phyloP scores from a whole-genome alignment of 2,797 vertebrate genomes.

The Cottoperca gobio region DNA sequence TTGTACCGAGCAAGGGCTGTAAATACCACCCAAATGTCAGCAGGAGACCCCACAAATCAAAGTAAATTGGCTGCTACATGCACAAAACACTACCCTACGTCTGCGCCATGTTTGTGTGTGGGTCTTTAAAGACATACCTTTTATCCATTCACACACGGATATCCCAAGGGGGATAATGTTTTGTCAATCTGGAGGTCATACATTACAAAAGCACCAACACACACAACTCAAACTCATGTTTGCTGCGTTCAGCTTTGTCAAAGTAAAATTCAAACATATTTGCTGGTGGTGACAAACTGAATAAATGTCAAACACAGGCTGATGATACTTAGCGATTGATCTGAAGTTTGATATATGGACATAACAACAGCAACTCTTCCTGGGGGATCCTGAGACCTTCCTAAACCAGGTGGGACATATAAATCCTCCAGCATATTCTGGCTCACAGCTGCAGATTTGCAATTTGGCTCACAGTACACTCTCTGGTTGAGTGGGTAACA shows the following conservation, averaged over 20 bases:
- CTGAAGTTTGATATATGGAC: neutral
- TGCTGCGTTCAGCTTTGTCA: neutral
- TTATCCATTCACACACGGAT: slow-evolving; percentile 5
- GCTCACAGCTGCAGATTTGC: slow-evolving; percentile 19
- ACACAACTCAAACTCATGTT: neutral
- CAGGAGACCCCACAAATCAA: slow-evolving; percentile 82
- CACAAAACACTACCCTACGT: slow-evolving; percentile 62
- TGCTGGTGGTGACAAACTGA: neutral
- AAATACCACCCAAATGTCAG: slow-evolving; percentile 88
- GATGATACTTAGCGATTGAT: neutral
- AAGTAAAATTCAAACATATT: neutral
- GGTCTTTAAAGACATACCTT: slow-evolving; percentile 45
- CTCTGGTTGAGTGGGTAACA: slow-evolving; percentile 8
- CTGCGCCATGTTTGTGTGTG: slow-evolving; percentile 38
- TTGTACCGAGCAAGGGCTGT: slow-evolving; percentile 77
- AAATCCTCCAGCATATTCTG: slow-evolving; percentile 33
- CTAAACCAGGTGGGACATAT: slow-evolving; percentile 36
- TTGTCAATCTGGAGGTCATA: slow-evolving; percentile 11
- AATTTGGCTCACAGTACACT: neutral
- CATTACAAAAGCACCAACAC: neutral
- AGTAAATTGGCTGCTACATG: slow-evolving; percentile 82
- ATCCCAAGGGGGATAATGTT: neutral
- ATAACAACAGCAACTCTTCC: slow-evolving; percentile 17
- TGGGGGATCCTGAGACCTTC: slow-evolving; percentile 14
- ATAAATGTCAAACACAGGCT: neutral